Percentiles rank a stretch among this genome's conserved stretches.
phyloP scores from a whole-genome alignment of 37 sponge, comb jelly and placozoan species.

The Bolinopsis microptera region DNA sequence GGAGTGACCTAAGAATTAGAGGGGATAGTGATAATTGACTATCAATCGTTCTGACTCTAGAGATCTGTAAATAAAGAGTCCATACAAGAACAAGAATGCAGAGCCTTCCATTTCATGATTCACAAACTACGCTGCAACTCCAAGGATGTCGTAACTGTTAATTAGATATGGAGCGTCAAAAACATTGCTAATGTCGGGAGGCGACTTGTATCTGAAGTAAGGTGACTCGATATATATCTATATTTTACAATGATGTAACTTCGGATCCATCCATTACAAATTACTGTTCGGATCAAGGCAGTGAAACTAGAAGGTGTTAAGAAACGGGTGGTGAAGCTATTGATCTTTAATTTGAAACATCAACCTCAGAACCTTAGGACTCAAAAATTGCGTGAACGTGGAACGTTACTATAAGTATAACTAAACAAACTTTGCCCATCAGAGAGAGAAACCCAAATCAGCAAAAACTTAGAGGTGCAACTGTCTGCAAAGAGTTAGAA shows the following conservation, averaged over 20 bases:
- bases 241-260: neutral
- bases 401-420: too few relatives aligned
- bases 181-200: neutral
- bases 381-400: too few relatives aligned
- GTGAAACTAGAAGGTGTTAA: too few relatives aligned
- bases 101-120: neutral
- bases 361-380: too few relatives aligned
- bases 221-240: neutral
- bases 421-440: too few relatives aligned
- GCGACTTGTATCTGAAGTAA: neutral
- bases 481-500: too few relatives aligned
- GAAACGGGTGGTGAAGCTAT: too few relatives aligned
- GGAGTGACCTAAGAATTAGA: neutral
- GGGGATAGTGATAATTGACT: neutral
- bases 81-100: neutral
- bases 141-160: neutral
- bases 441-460: neutral
- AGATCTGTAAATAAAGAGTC: neutral
- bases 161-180: neutral
- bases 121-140: too few relatives aligned
- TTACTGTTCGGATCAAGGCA: neutral
- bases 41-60: neutral
- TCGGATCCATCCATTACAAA: neutral
- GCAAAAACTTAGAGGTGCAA: neutral
- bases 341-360: too few relatives aligned